A percentile compares a stretch with the other conserved stretches of the same genome.
Conservation (phyloP, 2,113 vertebrate genomes). For the Neolamprologus kungweensis region DNA sequence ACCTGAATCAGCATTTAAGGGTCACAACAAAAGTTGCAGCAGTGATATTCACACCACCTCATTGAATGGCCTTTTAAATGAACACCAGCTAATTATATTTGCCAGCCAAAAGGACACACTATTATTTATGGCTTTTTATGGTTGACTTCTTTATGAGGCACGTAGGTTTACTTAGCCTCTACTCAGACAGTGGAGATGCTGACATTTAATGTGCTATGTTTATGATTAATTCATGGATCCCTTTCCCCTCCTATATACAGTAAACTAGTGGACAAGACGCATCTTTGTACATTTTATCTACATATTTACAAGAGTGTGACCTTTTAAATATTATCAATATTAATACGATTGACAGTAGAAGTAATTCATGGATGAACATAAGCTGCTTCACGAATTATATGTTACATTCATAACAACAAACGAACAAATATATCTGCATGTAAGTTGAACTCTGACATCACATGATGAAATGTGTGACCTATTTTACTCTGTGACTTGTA, state of each 20-base stretch:
- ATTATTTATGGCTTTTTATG: slow-evolving; percentile 57
- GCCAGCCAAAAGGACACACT: slow-evolving; percentile 49
- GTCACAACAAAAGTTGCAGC: neutral
- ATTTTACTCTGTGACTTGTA: neutral
- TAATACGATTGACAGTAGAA: neutral
- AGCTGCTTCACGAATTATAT: neutral
- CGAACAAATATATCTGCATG: neutral
- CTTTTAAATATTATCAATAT: slow-evolving; percentile 7
- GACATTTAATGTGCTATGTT: slow-evolving; percentile 53
- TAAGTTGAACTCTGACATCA: neutral
- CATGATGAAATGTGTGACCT: neutral
- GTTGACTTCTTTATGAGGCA: slow-evolving; percentile 28
- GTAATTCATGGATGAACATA: neutral
- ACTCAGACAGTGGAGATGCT: slow-evolving; percentile 35
- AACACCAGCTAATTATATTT: slow-evolving; percentile 56
- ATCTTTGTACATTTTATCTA: slow-evolving; percentile 9
- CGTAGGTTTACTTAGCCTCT: slow-evolving; percentile 12
- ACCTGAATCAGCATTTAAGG: neutral
- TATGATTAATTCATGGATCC: slow-evolving; percentile 52
- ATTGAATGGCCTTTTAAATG: slow-evolving; percentile 49
- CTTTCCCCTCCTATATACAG: neutral
- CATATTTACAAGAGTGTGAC: slow-evolving; percentile 13
- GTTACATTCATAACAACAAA: neutral
- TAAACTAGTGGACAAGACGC: neutral
- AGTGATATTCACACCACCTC: slow-evolving; percentile 35